Percentiles rank a stretch among this genome's conserved stretches.
Conservation (phyloP, 1,140 invertebrate genomes). For the Stegodyphus mimosarum region DNA sequence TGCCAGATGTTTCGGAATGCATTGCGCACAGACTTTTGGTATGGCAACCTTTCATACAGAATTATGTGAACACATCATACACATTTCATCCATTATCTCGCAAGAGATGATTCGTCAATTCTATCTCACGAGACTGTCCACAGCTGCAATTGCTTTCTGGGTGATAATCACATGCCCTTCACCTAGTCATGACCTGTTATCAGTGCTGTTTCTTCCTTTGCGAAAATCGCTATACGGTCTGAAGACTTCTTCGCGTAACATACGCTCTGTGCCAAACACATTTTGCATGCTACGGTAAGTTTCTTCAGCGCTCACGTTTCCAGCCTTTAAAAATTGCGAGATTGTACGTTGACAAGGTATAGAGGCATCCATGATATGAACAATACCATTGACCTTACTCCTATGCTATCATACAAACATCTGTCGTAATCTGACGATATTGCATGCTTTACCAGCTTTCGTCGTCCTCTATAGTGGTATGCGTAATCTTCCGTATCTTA, state of each 20-base stretch:
- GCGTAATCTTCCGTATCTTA: too few species aligned
- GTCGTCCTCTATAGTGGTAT: background rate
- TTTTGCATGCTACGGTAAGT: conserved; percentile 15
- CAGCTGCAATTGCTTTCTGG: background rate
- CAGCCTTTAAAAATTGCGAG: conserved; percentile 6
- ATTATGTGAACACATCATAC: conserved; percentile 3
- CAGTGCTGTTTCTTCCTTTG: too few species aligned
- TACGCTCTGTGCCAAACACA: background rate
- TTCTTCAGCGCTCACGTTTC: background rate
- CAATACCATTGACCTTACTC: background rate
- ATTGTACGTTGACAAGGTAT: background rate
- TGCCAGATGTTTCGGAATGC: background rate
- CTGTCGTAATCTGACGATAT: background rate
- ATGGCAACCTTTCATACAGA: background rate
- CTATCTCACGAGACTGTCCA: background rate
- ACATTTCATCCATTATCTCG: background rate
- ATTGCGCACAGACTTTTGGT: background rate
- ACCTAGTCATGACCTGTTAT: background rate
- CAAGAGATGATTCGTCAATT: background rate
- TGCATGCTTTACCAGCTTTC: background rate
- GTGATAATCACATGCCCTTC: conserved; percentile 1
- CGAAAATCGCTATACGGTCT: background rate
- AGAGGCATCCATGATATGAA: background rate
- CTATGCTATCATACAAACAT: background rate
- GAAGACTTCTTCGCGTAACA: background rate